A percentile compares a stretch with the other conserved stretches of the same genome.
These are phyloP conservation scores for Micropterix aruncella DNA, from an alignment of 2,888 invertebrate genomes.

Conservation along the genomic window DNA sequence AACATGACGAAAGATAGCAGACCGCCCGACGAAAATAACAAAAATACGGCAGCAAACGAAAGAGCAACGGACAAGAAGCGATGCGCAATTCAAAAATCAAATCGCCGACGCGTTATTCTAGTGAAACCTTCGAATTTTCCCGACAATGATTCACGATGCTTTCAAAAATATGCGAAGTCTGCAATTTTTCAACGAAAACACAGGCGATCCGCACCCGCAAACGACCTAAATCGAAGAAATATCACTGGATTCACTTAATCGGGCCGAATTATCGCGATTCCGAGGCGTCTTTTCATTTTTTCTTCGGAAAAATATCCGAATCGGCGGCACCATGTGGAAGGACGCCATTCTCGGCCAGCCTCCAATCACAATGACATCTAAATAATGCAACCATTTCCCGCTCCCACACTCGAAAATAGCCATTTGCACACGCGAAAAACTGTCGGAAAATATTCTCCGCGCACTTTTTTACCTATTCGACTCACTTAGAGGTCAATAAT, in stretches of 20 bases:
- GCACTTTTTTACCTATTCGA: background rate
- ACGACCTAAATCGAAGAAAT: background rate
- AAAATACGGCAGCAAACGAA: too few relatives aligned
- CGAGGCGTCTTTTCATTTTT: slow-evolving; percentile 6
- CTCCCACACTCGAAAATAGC: too few relatives aligned
- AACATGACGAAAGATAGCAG: too few relatives aligned
- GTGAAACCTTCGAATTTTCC: background rate
- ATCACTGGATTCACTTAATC: background rate
- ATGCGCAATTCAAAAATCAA: too few relatives aligned
- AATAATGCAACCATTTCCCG: slow-evolving; percentile 15
- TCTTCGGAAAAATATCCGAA: slow-evolving; percentile 25
- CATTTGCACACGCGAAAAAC: too few relatives aligned
- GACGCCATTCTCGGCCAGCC: slow-evolving; percentile 62
- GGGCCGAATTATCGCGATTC: background rate
- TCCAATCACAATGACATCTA: slow-evolving; percentile 46
- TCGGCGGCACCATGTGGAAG: slow-evolving; percentile 50
- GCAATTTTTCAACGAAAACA: background rate
- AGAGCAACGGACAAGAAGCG: too few relatives aligned
- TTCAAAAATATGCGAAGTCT: background rate
- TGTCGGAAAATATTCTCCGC: slow-evolving; percentile 4
- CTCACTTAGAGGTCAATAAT: background rate
- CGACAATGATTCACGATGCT: background rate
- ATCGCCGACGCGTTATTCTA: too few relatives aligned
- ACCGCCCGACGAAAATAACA: too few relatives aligned
- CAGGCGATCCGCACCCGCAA: background rate